Base-by-base conservation (phyloP, 2,888 invertebrate genomes). In the Lochmaea crataegi region DNA sequence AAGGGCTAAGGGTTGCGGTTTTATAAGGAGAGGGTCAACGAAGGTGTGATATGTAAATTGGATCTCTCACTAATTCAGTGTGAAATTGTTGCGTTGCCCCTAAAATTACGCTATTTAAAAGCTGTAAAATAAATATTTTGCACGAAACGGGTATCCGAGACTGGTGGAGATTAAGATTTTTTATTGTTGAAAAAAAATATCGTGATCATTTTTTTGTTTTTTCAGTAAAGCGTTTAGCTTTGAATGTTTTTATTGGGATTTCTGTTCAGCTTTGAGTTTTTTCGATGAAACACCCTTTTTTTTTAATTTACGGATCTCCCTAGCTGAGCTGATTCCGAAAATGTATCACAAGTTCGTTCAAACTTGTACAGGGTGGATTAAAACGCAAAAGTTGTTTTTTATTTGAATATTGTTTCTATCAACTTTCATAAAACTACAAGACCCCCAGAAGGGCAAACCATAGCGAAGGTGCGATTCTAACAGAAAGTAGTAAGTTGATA, bases 1-100 rank as follows among this genome's bases (percentile, higher is more conserved):
- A 53, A 53, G 16, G 53, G 18, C 53, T 16, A 53, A 60, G 60
- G 60, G 60, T 60, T 60, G 60, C 38, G 60, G 60, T 60, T n/a
- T 38, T 60, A 60, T 60, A 38, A 60, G 60, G 60, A 60, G n/a
- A 60, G 38, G 60, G 60, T 60, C 60, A 32, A 60, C 32, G 38
- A 60, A 60, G 60, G 60, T 60, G 60, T 38, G 32, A 60, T 60
- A 60, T 60, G 60, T 38, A 60, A 60, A 60, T 60, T 14, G 60
- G 60, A 32, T 32, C 14, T 38, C 32, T 38, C 60, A 14, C 60
- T 60, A 60, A 60, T 60, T 32, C 60, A 10, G 38, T 38, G 60
- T 60, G 32, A 38, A 60, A 60, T n/a, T 32, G 6, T n/a, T 38
- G 16, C 60, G 6, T n/a, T 38, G 16, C 60, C 38, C 3, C n/a